A percentile compares a stretch with the other conserved stretches of the same genome.
These are phyloP conservation scores for Distichodus sexfasciatus DNA, from an alignment of 2,797 vertebrate species.

Conservation along the genomic window DNA sequence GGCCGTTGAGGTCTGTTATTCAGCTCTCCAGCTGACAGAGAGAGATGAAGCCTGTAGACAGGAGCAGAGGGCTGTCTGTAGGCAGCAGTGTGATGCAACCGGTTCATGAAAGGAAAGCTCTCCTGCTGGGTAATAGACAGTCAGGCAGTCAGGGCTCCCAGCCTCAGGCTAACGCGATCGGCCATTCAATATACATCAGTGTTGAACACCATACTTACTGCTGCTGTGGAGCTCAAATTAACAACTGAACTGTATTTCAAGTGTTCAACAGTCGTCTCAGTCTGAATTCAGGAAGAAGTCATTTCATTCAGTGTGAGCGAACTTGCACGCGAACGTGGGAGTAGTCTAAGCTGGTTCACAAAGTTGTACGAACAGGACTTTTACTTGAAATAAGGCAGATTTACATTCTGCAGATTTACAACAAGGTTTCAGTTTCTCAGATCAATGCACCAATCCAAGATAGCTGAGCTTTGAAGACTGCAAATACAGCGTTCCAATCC, in stretches of 20 bases:
- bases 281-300: background rate
- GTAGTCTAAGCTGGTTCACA: no score
- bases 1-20: background rate
- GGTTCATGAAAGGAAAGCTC: background rate
- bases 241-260: background rate
- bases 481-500: no score
- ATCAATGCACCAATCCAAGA: no score
- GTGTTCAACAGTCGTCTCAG: background rate
- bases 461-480: no score
- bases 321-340: background rate
- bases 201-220: background rate
- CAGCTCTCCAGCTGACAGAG: background rate
- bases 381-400: no score
- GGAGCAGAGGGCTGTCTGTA: background rate
- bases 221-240: background rate
- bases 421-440: no score
- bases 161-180: background rate
- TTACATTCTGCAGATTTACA: no score
- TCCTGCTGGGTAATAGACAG: constrained; percentile 4
- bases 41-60: background rate
- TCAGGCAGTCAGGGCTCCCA: no score
- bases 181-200: background rate
- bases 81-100: background rate
- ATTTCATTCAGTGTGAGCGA: background rate
- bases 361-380: no score